A percentile compares a stretch with the other conserved stretches of the same genome.
These are phyloP conservation scores for Gila robusta DNA, from an alignment of 2,797 vertebrate species.

Conservation along the genomic window DNA sequence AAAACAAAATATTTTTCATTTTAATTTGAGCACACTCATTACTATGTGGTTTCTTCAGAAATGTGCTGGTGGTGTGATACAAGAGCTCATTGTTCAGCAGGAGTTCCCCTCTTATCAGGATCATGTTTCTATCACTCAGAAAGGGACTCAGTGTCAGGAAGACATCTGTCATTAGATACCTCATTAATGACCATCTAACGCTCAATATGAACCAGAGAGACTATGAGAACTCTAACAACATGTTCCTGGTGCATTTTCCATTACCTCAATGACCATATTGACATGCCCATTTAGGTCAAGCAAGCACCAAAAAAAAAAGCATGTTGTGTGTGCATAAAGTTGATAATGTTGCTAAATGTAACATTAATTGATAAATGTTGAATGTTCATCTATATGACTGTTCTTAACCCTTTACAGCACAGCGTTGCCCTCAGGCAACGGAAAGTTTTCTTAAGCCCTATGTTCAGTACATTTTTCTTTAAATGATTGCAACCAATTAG, in stretches of 20 bases:
- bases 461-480: too few relatives aligned
- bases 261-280: background rate
- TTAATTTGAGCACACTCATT: background rate
- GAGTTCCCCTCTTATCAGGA: constrained; percentile 66
- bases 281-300: background rate
- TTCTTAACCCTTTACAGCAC: too few relatives aligned
- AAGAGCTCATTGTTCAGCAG: constrained; percentile 70
- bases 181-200: constrained; percentile 62
- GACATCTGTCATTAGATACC: constrained; percentile 62
- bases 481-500: too few relatives aligned
- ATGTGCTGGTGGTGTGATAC: constrained; percentile 53
- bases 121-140: constrained; percentile 61
- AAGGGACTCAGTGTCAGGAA: background rate
- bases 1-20: constrained; percentile 6
- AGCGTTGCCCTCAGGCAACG: too few relatives aligned
- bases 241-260: background rate
- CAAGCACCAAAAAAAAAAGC: background rate
- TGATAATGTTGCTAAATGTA: background rate
- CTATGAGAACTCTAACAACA: background rate
- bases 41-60: constrained; percentile 53
- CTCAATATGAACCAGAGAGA: constrained; percentile 25
- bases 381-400: background rate
- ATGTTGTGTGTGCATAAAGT: background rate
- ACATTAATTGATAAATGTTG: background rate
- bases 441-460: too few relatives aligned